Base-by-base conservation (phyloP, 2,888 invertebrate species). In the Dasypolia templi region DNA sequence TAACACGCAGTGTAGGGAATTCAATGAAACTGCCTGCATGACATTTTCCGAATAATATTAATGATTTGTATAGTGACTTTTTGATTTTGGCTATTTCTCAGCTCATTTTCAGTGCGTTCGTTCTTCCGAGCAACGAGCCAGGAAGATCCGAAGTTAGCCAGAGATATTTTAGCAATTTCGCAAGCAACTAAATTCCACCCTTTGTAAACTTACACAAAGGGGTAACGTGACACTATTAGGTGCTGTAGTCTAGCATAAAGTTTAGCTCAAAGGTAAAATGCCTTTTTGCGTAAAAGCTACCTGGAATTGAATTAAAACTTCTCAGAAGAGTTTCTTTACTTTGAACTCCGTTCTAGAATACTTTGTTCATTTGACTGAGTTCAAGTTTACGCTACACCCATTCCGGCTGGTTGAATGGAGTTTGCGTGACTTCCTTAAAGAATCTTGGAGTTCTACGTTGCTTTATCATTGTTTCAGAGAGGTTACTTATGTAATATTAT, bases 381-480 rank as follows among this genome's bases (percentile, higher is more conserved):
- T 44, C 59, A 59, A 51, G 29, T 58, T 64, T 35, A 55, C 53
- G 51, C 35, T 64, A 19, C 17, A 19, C 2, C 19, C n/a, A 14
- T 11, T 1, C 2, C 0, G 49, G 12, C 9, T 19, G 11, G 3
- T 4, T 22, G n/a, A 35, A 58, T 44, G 58, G 42, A 22, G 17
- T 22, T 49, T 67, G 17, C 22, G 22, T 6, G 56, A 78, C n/a
- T 65, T 77, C 53, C 29, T 32, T 9, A 11, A 39, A 44, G 22
- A 44, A 75, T 75, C 2, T 61, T 17, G 32, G 7, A 39, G 55
- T 46, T 46, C 35, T 51, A 59, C 3, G 1, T 9, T 32, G 44
- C 19, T 35, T 44, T 12, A 22, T 44, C 14, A 51, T 32, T 35
- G 32, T 44, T 53, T 17, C 11, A 26, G 2, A 0, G 14, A 2